Conservation (phyloP, 2,113 vertebrate species). For the Pyxicephalus adspersus region DNA sequence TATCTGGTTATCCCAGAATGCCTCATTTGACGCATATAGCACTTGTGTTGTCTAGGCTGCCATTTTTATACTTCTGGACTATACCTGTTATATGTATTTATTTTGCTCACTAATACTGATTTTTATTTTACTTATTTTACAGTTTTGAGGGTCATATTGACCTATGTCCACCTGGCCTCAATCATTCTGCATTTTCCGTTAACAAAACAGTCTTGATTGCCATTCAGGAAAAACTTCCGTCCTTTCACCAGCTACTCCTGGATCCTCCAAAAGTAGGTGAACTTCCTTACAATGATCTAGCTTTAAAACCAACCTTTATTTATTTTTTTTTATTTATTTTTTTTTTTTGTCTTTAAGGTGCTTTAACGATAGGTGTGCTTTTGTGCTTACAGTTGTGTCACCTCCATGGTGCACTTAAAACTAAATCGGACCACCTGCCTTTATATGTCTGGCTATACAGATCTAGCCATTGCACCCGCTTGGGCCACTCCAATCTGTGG, state of each 20-base stretch:
- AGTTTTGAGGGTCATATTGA: constrained; percentile 98
- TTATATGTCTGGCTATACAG: no score
- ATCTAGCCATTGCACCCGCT: no score
- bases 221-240: constrained; percentile 89
- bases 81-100: not conserved
- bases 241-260: constrained; percentile 93
- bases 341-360: no score
- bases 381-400: no score
- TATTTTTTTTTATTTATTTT: not conserved
- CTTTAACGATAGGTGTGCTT: no score
- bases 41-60: no score
- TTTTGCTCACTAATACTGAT: not conserved
- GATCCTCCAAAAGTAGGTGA: constrained; percentile 92
- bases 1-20: no score
- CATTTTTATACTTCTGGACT: no score
- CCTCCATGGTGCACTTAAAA: no score
- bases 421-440: no score
- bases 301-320: not conserved
- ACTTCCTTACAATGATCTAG: not conserved
- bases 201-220: constrained; percentile 95
- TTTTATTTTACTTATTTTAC: constrained; percentile 49
- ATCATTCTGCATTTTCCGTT: constrained; percentile 87
- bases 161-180: constrained; percentile 91
- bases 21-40: no score
- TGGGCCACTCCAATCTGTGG: no score